Evolutionary conservation across 2,797 vertebrate species (phyloP).

Genomic region (Trematomus bernacchii): DNA sequence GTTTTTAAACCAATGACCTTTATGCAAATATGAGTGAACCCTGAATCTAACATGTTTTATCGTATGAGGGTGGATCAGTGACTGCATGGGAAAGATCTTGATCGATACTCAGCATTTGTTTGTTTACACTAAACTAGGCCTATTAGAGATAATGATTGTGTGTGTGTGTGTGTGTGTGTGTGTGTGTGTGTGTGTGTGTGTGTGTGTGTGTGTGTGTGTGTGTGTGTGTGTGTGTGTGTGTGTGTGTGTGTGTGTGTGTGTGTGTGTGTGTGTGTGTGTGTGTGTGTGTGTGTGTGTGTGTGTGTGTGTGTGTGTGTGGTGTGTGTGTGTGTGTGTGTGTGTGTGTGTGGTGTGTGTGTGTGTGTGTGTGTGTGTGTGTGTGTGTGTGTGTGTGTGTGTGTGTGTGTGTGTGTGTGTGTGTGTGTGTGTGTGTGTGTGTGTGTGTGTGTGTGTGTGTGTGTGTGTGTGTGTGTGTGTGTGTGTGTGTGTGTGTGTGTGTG

Average conservation of each 20-base stretch:
- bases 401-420: conserved; percentile 34
- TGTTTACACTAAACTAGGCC: conserved; percentile 81
- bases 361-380: conserved; percentile 2
- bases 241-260: conserved; percentile 1
- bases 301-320: conserved; percentile 28
- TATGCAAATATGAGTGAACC: conserved; percentile 60
- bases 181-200: conserved; percentile 21
- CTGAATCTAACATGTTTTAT: conserved; percentile 60
- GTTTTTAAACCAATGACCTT: conserved; percentile 51
- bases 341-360: conserved; percentile 48
- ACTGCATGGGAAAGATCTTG: conserved; percentile 57
- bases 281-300: conserved; percentile 16
- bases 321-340: conserved; percentile 7
- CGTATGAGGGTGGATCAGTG: conserved; percentile 35
- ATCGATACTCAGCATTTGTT: conserved; percentile 65
- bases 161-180: conserved; percentile 34
- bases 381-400: conserved; percentile 2
- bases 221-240: background rate
- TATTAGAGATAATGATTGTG: conserved; percentile 84
- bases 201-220: conserved; percentile 5
- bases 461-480: conserved; percentile 4
- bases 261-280: conserved; percentile 2
- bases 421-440: conserved; percentile 21
- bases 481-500: background rate
- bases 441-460: background rate